These are phyloP conservation scores for Drosophila phalerata DNA, from an alignment of 2,888 invertebrate species.

Conservation along the genomic window DNA sequence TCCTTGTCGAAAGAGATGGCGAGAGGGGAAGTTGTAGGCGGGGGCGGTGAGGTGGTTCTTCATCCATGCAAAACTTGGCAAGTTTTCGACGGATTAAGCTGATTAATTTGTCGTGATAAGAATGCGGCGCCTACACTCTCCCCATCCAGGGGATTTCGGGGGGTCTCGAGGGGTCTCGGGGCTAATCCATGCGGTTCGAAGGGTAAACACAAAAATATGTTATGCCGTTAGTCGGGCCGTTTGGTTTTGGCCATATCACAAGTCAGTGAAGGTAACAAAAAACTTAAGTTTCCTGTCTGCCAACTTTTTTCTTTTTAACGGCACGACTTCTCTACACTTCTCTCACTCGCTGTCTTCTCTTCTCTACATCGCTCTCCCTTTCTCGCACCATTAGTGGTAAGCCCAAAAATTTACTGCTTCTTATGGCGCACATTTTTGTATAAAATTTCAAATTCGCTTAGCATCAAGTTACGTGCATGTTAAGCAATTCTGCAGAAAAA, in stretches of 20 bases:
- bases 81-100: constrained; percentile 81
- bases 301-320: constrained; percentile 55
- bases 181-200: constrained; percentile 75
- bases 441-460: constrained; percentile 77
- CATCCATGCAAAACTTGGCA: constrained; percentile 68
- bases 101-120: constrained; percentile 82
- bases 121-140: constrained; percentile 61
- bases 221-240: constrained; percentile 65
- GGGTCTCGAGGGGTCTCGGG: constrained; percentile 17
- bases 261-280: constrained; percentile 75
- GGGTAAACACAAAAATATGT: constrained; percentile 80
- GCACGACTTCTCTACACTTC: constrained; percentile 41
- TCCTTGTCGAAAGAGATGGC: constrained; percentile 20
- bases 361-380: constrained; percentile 3
- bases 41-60: neutral
- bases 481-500: constrained; percentile 37
- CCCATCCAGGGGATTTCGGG: neutral
- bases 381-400: constrained; percentile 45
- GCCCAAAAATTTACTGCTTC: constrained; percentile 54
- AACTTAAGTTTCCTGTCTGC: constrained; percentile 80
- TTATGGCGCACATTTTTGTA: constrained; percentile 57
- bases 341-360: constrained; percentile 5
- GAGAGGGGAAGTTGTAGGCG: neutral
- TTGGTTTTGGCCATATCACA: constrained; percentile 56
- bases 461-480: constrained; percentile 79